phyloP scores from a whole-genome alignment of 2,113 vertebrate species.

The Morone saxatilis region DNA sequence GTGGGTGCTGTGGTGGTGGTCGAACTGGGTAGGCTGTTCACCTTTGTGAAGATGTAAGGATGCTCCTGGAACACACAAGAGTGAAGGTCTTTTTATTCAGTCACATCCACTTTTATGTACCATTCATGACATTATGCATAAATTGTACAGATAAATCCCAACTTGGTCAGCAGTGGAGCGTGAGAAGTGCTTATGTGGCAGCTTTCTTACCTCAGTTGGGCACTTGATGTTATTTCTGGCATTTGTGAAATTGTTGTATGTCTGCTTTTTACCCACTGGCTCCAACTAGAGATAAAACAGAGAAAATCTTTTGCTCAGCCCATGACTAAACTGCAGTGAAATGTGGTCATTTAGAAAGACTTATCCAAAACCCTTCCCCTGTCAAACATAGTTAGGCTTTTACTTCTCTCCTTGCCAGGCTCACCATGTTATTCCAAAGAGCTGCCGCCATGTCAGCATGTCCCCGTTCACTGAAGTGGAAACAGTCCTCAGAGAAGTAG shows the following conservation, averaged over 20 bases:
- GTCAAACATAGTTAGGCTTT: slow-evolving; percentile 40
- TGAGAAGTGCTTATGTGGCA: background rate
- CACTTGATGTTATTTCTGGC: slow-evolving; percentile 88
- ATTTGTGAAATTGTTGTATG: slow-evolving; percentile 89
- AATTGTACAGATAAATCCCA: background rate
- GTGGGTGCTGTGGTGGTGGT: slow-evolving; percentile 28
- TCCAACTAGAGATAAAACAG: slow-evolving; percentile 86
- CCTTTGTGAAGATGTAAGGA: slow-evolving; percentile 88
- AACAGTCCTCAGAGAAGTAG: slow-evolving; percentile 93
- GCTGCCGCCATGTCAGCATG: slow-evolving; percentile 91
- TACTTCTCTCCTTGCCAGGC: background rate
- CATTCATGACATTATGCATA: background rate
- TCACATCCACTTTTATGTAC: background rate
- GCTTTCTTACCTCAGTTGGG: slow-evolving; percentile 87
- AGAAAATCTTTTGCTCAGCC: slow-evolving; percentile 17
- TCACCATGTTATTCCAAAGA: slow-evolving; percentile 98
- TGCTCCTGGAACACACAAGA: slow-evolving; percentile 82
- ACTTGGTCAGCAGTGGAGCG: background rate
- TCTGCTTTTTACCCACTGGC: slow-evolving; percentile 89
- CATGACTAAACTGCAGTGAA: background rate
- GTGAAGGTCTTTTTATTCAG: background rate
- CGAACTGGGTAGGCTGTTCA: slow-evolving; percentile 81
- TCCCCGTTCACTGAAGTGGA: slow-evolving; percentile 90
- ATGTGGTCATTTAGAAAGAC: background rate
- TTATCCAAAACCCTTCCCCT: background rate